Conservation (phyloP, 2,888 invertebrate species). For the Andrena praecox region DNA sequence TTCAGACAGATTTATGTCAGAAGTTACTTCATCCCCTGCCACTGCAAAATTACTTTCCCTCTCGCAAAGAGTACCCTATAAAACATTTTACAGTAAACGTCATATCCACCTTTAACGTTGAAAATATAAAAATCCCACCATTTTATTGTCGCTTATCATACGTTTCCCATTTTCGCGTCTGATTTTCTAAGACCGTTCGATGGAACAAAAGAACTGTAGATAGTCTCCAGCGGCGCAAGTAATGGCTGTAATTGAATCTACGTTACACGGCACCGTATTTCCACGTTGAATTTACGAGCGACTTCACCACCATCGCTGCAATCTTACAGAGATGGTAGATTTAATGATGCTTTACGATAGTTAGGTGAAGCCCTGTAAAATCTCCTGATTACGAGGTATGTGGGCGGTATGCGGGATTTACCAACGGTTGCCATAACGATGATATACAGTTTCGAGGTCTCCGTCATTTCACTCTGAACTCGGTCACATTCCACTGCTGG, state of each 20-base stretch:
- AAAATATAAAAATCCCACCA: background rate
- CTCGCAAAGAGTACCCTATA: background rate
- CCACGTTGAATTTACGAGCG: background rate
- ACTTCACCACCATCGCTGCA: background rate
- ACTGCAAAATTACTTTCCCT: background rate
- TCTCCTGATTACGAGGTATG: background rate
- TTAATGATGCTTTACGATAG: conserved; percentile 31
- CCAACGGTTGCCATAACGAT: background rate
- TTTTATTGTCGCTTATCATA: background rate
- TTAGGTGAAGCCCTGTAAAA: conserved; percentile 20
- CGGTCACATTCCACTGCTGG: background rate
- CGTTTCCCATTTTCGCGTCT: background rate
- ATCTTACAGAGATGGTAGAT: background rate
- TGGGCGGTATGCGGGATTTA: conserved; percentile 3
- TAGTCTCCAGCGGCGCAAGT: background rate
- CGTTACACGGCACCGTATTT: background rate
- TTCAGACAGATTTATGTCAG: background rate
- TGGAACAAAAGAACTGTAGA: background rate
- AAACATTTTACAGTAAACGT: background rate
- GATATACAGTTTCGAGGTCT: background rate
- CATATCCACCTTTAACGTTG: background rate
- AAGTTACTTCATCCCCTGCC: background rate
- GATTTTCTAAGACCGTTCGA: background rate
- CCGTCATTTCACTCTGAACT: background rate
- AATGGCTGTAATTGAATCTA: conserved; percentile 15